Evolutionary conservation across 2,888 invertebrate genomes (phyloP), one percentile per base, ranked within the genome.

Genomic region (Cosmopolites sordidus): DNA sequence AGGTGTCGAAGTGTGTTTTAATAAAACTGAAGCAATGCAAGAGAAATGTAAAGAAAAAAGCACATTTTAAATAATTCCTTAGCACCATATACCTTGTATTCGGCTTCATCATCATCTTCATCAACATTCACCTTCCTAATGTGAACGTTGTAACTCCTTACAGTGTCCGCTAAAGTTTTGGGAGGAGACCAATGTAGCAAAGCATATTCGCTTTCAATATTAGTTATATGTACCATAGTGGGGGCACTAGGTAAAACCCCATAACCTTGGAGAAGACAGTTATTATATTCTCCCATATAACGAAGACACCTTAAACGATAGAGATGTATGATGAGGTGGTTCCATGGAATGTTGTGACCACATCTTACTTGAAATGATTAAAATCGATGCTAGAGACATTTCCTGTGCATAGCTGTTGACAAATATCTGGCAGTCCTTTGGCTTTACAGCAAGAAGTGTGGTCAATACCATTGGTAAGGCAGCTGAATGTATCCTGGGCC

Each of bases 221-320:
- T 86, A 29, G 86, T 82, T 4, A 89, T 81, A 62, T 82, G 83
- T 1, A 90, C 77, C 44, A 79, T 77, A 0, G 81, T 79, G 0
- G 91, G 91, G 0, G 85, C 78, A 18, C 87, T 84, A 0, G 91
- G 87, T 1, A 91, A 77, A 0, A 90, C 90, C 0, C 89, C 89
- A 72, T 91, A 91, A 12, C 90, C 89, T 74, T 89, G 87, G 58
- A 91, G 80, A 16, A 91, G 78, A 69, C 91, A 91, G 75, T 86
- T 89, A 38, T 86, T 84, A 75, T 89, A 89, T 38, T 87, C 84
- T 4, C 80, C 79, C 86, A 91, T 90, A 73, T 86, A 89, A 52
- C 87, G 84, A 53, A 92, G 78, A 69, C 91, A 91, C 68, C 85
- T 84, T 27, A n/a, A 43, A 22, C 1, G 38, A 44, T 16, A 4